Evolutionary conservation across 2,113 vertebrate species (phyloP).

Genomic region (Orientallactaga bullata): DNA sequence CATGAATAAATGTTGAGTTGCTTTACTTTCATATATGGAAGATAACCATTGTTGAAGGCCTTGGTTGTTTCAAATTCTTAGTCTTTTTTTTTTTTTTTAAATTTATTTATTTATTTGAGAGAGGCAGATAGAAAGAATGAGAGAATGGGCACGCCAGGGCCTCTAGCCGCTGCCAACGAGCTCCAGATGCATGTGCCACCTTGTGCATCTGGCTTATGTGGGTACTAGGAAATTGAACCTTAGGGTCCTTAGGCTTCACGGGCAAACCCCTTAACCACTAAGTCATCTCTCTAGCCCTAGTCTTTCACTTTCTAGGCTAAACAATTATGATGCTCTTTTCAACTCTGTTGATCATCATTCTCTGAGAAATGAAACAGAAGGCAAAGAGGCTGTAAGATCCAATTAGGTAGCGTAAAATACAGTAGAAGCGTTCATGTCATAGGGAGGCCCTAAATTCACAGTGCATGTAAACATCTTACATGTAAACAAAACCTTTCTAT

Average conservation of each 20-base stretch:
- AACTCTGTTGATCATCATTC: no score
- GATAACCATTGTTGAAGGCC: constrained; percentile 22
- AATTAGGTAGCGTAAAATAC: constrained; percentile 29
- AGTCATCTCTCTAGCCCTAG: no score
- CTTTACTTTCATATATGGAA: background rate
- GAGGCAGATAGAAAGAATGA: no score
- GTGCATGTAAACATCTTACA: background rate
- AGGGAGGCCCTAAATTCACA: constrained; percentile 23
- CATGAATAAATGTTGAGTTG: background rate
- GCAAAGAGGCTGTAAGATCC: constrained; percentile 34
- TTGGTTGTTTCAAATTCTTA: background rate
- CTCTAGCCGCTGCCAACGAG: no score
- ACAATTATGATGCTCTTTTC: no score
- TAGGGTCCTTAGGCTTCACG: no score
- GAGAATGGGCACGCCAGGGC: no score
- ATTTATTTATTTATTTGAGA: background rate
- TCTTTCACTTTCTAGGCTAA: no score
- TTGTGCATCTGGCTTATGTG: no score
- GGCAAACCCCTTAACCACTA: no score
- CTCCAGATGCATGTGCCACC: no score
- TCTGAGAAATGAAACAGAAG: background rate
- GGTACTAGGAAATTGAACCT: no score
- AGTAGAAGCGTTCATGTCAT: background rate
- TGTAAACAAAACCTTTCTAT: background rate
- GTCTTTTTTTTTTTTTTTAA: constrained; percentile 31